These are phyloP conservation scores for Chelmon rostratus DNA, from an alignment of 2,797 vertebrate genomes.

Conservation along the genomic window DNA sequence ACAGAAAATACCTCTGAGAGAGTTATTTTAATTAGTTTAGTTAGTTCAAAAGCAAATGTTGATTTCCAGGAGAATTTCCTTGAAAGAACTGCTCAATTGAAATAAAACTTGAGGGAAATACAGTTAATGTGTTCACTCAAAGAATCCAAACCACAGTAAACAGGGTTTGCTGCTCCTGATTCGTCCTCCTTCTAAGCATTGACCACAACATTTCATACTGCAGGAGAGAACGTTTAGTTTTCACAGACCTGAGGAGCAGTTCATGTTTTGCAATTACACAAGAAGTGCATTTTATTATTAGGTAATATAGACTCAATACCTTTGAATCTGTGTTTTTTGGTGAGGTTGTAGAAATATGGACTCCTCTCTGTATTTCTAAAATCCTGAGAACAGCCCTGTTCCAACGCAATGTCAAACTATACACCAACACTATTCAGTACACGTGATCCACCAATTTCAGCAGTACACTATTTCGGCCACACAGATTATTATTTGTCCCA, in stretches of 20 bases:
- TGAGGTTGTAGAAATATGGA: not conserved
- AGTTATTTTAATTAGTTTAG: conserved; percentile 5
- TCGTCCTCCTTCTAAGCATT: not conserved
- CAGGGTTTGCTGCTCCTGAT: not conserved
- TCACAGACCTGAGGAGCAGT: not conserved
- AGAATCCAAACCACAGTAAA: no score
- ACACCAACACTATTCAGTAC: not conserved
- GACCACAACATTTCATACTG: not conserved
- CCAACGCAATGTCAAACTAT: not conserved
- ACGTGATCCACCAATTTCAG: not conserved
- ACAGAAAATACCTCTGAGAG: not conserved
- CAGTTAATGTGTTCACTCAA: not conserved
- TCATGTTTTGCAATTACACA: not conserved
- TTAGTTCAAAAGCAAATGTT: not conserved
- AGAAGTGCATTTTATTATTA: not conserved
- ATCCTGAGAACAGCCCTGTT: not conserved
- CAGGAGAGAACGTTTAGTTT: not conserved
- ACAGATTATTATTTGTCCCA: not conserved
- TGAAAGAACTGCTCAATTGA: not conserved
- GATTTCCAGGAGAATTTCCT: not conserved
- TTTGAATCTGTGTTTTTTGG: not conserved
- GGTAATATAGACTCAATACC: not conserved
- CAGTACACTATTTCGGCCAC: not conserved
- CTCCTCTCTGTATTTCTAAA: not conserved
- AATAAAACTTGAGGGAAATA: not conserved